A percentile compares a stretch with the other conserved stretches of the same genome.
These are phyloP conservation scores for Campoplex capitator DNA, from an alignment of 2,888 invertebrate species.

Conservation along the genomic window DNA sequence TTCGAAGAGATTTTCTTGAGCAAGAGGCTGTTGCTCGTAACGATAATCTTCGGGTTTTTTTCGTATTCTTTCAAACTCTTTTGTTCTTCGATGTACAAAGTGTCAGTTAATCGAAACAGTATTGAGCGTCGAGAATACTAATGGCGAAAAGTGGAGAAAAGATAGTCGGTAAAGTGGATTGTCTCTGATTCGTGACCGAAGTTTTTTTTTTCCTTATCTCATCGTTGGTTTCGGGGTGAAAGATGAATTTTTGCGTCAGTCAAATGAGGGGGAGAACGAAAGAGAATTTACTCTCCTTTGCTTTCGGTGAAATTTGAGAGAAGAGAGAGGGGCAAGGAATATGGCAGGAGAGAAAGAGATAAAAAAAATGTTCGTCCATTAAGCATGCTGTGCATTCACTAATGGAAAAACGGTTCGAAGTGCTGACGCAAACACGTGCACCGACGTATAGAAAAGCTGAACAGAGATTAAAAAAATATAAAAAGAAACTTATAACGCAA, in stretches of 20 bases:
- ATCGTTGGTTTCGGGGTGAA: constrained; percentile 34
- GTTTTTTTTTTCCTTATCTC: constrained; percentile 43
- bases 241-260: constrained; percentile 23
- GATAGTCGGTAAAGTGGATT: constrained; percentile 56
- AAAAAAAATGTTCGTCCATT: constrained; percentile 44
- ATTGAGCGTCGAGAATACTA: constrained; percentile 11
- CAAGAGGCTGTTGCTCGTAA: background rate
- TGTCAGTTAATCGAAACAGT: background rate
- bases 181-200: constrained; percentile 55
- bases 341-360: background rate
- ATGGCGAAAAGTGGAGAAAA: constrained; percentile 13
- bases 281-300: constrained; percentile 11
- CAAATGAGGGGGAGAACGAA: constrained; percentile 11
- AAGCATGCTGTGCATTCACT: constrained; percentile 56
- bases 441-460: constrained; percentile 10
- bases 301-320: constrained; percentile 24
- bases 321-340: background rate
- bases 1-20: background rate
- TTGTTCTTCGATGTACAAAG: background rate
- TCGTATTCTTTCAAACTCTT: background rate
- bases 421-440: constrained; percentile 42
- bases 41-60: background rate
- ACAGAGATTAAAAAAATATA: constrained; percentile 21
- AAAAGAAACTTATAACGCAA: background rate
- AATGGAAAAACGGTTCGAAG: constrained; percentile 64